Evolutionary conservation across 2,113 vertebrate genomes (phyloP).

Genomic region (Xiphophorus maculatus): DNA sequence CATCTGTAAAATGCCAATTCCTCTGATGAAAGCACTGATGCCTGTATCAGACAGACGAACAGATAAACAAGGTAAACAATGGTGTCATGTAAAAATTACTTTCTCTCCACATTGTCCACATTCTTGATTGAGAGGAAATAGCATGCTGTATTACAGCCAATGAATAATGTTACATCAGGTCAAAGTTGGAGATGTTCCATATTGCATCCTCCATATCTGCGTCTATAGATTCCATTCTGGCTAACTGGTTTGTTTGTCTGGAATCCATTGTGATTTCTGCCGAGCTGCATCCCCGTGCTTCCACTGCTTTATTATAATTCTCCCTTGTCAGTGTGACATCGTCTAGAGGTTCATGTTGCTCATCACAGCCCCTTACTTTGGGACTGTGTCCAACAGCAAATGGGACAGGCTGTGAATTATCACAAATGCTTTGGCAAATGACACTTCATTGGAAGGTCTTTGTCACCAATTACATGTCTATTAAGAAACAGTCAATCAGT

Average conservation of each 20-base stretch:
- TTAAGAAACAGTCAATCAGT: constrained; percentile 98
- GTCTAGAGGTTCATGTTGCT: constrained; percentile 60
- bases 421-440: constrained; percentile 84
- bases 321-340: constrained; percentile 51
- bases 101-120: constrained; percentile 71
- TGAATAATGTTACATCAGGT: constrained; percentile 72
- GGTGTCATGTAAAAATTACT: constrained; percentile 71
- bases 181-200: constrained; percentile 65
- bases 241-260: constrained; percentile 58
- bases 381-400: constrained; percentile 80
- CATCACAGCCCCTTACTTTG: constrained; percentile 68
- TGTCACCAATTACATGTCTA: constrained; percentile 99
- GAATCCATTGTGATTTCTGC: constrained; percentile 48
- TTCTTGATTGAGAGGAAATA: constrained; percentile 66
- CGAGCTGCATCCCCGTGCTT: constrained; percentile 38
- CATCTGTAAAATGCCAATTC: constrained; percentile 55
- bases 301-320: constrained; percentile 49
- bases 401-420: constrained; percentile 84
- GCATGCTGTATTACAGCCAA: constrained; percentile 71
- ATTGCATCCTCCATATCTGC: constrained; percentile 58
- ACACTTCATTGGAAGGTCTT: constrained; percentile 94
- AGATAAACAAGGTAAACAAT: constrained; percentile 75
- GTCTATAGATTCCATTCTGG: constrained; percentile 55
- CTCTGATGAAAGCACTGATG: constrained; percentile 54
- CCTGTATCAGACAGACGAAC: constrained; percentile 54